Percentiles rank a stretch among this genome's conserved stretches.
These are phyloP conservation scores for Oreocharis arfaki DNA, from an alignment of 2,113 vertebrate genomes.

Conservation along the genomic window DNA sequence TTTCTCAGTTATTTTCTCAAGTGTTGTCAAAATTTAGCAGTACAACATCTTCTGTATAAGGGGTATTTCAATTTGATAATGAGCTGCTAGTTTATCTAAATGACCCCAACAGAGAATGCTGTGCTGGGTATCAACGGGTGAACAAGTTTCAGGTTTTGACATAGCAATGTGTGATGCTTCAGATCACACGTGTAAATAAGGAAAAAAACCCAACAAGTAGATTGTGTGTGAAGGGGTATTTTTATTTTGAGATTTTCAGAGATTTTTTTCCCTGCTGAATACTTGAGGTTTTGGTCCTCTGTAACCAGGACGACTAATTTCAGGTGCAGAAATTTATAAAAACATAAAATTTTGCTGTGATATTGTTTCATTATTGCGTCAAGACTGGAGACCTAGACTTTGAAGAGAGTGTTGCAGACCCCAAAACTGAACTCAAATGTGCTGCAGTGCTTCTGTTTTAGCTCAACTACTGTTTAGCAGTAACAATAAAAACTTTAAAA, in stretches of 20 bases:
- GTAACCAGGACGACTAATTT: not conserved
- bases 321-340: not conserved
- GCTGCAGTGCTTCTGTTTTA: not conserved
- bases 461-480: not conserved
- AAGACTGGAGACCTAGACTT: not conserved
- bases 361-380: not conserved
- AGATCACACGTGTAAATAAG: not conserved
- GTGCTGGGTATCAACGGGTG: not conserved
- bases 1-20: constrained; percentile 4
- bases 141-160: not conserved
- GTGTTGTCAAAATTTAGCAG: not conserved
- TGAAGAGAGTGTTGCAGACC: not conserved
- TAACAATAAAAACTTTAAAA: not conserved
- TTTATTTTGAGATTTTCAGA: not conserved
- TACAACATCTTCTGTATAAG: not conserved
- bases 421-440: not conserved
- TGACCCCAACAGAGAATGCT: not conserved
- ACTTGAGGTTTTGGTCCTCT: not conserved
- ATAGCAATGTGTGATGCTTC: not conserved
- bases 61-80: constrained; percentile 14
- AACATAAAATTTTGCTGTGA: not conserved
- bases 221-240: not conserved
- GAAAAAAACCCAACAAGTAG: not conserved
- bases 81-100: not conserved
- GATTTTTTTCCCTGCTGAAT: not conserved